phyloP scores from a whole-genome alignment of 2,888 invertebrate genomes.

The Iphiclides podalirius region DNA sequence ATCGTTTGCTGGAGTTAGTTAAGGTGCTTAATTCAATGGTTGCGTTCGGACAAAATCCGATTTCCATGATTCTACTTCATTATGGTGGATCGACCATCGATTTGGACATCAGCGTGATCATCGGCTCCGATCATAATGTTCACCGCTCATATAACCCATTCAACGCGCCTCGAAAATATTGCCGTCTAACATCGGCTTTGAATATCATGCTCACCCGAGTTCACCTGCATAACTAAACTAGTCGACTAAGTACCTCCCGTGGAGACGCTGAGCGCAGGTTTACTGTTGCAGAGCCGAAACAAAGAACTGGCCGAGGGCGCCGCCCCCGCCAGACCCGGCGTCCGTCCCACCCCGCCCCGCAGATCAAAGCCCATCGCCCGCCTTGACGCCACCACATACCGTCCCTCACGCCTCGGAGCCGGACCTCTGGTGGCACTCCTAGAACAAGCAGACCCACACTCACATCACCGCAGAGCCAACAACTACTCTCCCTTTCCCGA shows the following conservation, averaged over 20 bases:
- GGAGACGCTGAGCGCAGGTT: slow-evolving; percentile 57
- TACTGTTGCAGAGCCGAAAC: slow-evolving; percentile 79
- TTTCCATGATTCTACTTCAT: neutral
- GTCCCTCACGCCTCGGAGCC: slow-evolving; percentile 50
- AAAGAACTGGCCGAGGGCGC: slow-evolving; percentile 52
- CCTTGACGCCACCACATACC: slow-evolving; percentile 64
- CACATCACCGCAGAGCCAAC: slow-evolving; percentile 62
- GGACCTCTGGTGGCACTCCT: slow-evolving; percentile 42
- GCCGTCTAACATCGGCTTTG: slow-evolving; percentile 7
- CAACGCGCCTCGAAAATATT: neutral
- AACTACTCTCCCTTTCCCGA: slow-evolving; percentile 41
- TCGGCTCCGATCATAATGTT: neutral
- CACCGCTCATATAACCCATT: slow-evolving; percentile 17
- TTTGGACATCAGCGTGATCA: neutral
- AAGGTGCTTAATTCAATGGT: neutral
- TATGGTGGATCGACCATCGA: neutral
- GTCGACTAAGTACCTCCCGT: slow-evolving; percentile 25
- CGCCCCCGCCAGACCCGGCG: slow-evolving; percentile 25
- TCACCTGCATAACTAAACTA: slow-evolving; percentile 31
- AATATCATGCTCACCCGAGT: neutral
- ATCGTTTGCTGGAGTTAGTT: neutral
- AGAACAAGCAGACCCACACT: slow-evolving; percentile 33
- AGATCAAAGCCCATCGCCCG: slow-evolving; percentile 39
- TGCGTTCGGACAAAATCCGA: neutral
- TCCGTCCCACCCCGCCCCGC: slow-evolving; percentile 31